Percentiles rank a stretch among this genome's conserved stretches.
These are phyloP conservation scores for Hipposideros larvatus DNA, from an alignment of 2,797 vertebrate genomes.

Conservation along the genomic window DNA sequence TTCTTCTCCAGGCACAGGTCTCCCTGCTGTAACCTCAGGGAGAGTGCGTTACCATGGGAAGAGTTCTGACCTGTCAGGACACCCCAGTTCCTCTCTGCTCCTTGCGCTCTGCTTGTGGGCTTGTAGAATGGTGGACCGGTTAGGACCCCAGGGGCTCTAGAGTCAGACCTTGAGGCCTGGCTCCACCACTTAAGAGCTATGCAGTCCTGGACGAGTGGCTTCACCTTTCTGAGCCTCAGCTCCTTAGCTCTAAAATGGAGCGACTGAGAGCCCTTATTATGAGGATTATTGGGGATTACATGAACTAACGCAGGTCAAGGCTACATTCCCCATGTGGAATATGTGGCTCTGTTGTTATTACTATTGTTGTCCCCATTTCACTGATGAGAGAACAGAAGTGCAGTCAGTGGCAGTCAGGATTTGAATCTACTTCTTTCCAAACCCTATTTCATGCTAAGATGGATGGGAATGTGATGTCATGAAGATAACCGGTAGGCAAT, in stretches of 20 bases:
- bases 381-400: neutral
- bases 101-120: accelerated
- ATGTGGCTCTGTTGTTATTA: accelerated
- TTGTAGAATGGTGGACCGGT: neutral
- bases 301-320: neutral
- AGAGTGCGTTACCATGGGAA: neutral
- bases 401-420: neutral
- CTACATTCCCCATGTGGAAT: neutral
- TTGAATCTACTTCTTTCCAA: neutral
- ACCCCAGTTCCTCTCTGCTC: neutral
- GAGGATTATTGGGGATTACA: neutral
- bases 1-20: neutral
- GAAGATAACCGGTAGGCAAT: neutral
- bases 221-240: neutral
- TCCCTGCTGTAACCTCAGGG: accelerated
- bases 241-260: neutral
- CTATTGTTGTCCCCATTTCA: neutral
- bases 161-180: neutral
- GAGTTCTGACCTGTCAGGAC: neutral
- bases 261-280: accelerated
- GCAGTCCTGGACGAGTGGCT: no score
- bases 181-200: neutral
- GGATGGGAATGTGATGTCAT: neutral
- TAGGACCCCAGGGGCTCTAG: neutral
- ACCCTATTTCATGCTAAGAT: neutral